phyloP scores from a whole-genome alignment of 2,797 vertebrate genomes.

The Coccyzus lansbergi region DNA sequence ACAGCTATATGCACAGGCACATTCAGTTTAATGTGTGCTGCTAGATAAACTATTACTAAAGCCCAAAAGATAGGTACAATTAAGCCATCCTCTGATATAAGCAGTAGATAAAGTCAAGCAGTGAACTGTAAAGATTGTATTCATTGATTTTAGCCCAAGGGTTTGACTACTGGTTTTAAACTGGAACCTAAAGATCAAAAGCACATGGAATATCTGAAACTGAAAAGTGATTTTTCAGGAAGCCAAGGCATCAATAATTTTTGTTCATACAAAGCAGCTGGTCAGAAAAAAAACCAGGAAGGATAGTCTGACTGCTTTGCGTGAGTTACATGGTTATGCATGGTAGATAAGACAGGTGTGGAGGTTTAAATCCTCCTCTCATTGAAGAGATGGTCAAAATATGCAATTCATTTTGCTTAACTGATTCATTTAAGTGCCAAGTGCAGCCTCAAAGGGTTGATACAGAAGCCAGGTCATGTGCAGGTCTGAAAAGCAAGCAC shows the following conservation, averaged over 20 bases:
- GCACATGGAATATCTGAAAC: background rate
- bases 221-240: background rate
- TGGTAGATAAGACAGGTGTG: background rate
- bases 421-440: background rate
- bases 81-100: background rate
- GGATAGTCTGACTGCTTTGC: background rate
- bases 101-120: background rate
- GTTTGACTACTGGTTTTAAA: background rate
- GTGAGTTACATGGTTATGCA: rapidly evolving
- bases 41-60: background rate
- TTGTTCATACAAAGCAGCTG: background rate
- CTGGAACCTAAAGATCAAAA: background rate
- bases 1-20: background rate
- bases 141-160: background rate
- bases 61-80: background rate
- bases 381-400: background rate
- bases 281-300: background rate
- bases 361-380: background rate
- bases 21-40: background rate
- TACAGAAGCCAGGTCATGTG: background rate
- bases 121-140: background rate
- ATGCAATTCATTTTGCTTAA: background rate
- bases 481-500: background rate
- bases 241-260: background rate
- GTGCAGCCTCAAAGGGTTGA: background rate